Conservation (phyloP, 1,140 invertebrate genomes). For the Chymomyza costata region DNA sequence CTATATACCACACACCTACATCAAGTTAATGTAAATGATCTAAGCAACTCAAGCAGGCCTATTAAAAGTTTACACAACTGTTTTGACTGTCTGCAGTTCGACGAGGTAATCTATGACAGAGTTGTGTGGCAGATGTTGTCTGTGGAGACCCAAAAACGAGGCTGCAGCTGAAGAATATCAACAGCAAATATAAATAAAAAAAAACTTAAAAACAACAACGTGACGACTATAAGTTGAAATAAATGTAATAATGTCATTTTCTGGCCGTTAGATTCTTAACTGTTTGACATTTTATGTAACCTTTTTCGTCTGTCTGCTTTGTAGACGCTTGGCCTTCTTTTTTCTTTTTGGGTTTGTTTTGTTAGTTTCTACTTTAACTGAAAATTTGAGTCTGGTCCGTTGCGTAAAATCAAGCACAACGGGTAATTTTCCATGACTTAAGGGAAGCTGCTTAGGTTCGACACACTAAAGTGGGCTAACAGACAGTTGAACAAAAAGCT, state of each 20-base stretch:
- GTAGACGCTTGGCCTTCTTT: conserved; percentile 66
- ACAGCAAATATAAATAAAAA: conserved; percentile 12
- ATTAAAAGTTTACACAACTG: too few relatives aligned
- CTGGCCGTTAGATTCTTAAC: conserved; percentile 74
- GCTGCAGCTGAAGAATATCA: conserved; percentile 30
- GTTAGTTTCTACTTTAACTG: too few relatives aligned
- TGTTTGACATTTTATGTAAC: conserved; percentile 75
- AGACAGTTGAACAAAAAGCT: conserved; percentile 21
- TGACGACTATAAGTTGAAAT: conserved; percentile 58
- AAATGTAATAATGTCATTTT: conserved; percentile 73
- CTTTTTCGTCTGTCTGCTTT: conserved; percentile 43
- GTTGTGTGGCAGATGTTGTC: conserved; percentile 44
- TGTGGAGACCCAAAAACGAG: conserved; percentile 51
- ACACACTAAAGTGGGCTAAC: conserved; percentile 39
- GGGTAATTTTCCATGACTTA: conserved; percentile 10
- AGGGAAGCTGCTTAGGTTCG: conserved; percentile 11
- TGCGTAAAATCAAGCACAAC: too few relatives aligned
- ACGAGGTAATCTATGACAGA: too few relatives aligned
- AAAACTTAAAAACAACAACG: conserved; percentile 7
- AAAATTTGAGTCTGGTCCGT: too few relatives aligned
- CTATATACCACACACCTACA: too few relatives aligned
- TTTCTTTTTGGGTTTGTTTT: conserved; percentile 23
- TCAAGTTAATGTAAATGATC: too few relatives aligned
- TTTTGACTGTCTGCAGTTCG: too few relatives aligned
- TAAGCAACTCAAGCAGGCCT: too few relatives aligned